phyloP scores from a whole-genome alignment of 2,888 invertebrate species.

The Aplocera efformata region DNA sequence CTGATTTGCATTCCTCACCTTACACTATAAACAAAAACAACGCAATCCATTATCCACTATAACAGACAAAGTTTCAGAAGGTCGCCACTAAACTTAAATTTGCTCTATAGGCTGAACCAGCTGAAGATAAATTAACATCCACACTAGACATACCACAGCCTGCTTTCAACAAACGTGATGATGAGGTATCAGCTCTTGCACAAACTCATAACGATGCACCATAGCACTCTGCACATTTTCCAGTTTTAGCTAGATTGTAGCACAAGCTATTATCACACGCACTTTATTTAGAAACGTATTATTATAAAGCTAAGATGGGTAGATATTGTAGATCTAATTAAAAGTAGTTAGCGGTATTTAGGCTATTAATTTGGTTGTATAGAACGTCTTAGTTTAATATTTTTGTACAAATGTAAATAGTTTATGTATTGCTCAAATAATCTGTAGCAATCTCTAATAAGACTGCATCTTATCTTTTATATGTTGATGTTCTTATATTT shows the following conservation, averaged over 20 bases:
- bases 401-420: slow-evolving; percentile 23
- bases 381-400: slow-evolving; percentile 16
- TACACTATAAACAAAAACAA: not conserved
- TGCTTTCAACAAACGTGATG: slow-evolving; percentile 59
- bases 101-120: slow-evolving; percentile 69
- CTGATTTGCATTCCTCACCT: slow-evolving; percentile 19
- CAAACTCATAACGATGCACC: slow-evolving; percentile 17
- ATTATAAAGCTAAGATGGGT: slow-evolving; percentile 19
- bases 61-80: slow-evolving; percentile 37
- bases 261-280: slow-evolving; percentile 37
- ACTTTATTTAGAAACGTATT: slow-evolving; percentile 30
- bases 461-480: slow-evolving; percentile 31
- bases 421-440: slow-evolving; percentile 27
- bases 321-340: slow-evolving; percentile 10
- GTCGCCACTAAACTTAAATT: slow-evolving; percentile 63
- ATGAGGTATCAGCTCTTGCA: slow-evolving; percentile 62
- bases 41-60: too few relatives aligned
- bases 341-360: slow-evolving; percentile 20
- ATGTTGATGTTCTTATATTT: slow-evolving; percentile 46
- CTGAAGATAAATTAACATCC: slow-evolving; percentile 55
- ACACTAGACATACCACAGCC: slow-evolving; percentile 64
- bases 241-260: slow-evolving; percentile 10
- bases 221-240: slow-evolving; percentile 39
- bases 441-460: slow-evolving; percentile 35
- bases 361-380: slow-evolving; percentile 14